Conservation (phyloP, 2,888 invertebrate genomes). For the Archips xylosteana region DNA sequence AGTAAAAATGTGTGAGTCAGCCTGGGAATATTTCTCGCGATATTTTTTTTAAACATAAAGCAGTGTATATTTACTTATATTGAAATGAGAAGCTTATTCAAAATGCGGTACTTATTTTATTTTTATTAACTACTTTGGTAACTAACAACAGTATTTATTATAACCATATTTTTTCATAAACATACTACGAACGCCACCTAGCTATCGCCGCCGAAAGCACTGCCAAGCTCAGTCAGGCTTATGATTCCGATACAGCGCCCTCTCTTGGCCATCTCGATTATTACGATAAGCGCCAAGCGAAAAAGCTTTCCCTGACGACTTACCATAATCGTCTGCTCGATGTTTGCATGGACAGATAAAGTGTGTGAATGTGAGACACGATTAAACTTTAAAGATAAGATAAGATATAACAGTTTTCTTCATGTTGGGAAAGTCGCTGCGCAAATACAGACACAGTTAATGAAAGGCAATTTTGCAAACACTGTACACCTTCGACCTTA, state of each 20-base stretch:
- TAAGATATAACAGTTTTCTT: neutral
- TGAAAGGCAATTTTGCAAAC: neutral
- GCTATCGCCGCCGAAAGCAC: conserved; percentile 47
- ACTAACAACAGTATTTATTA: neutral
- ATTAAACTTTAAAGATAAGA: conserved; percentile 1
- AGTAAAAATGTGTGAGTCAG: too few relatives aligned
- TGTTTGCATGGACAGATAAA: conserved; percentile 81
- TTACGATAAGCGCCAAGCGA: conserved; percentile 64
- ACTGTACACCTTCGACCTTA: too few relatives aligned
- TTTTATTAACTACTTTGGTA: neutral
- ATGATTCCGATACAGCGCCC: conserved; percentile 59
- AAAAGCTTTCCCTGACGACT: conserved; percentile 74
- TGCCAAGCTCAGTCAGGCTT: conserved; percentile 46
- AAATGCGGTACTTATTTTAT: neutral
- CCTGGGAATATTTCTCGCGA: too few relatives aligned
- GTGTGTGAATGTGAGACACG: conserved; percentile 61
- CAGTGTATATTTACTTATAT: too few relatives aligned
- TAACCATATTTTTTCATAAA: conserved; percentile 9
- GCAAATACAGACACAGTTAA: neutral
- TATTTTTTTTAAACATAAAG: too few relatives aligned
- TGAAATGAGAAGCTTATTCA: neutral
- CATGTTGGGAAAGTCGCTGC: neutral
- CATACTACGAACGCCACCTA: conserved; percentile 59
- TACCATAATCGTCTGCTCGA: conserved; percentile 81
- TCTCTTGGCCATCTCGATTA: conserved; percentile 55